Evolutionary conservation across 2,113 vertebrate species (phyloP), one percentile per base, ranked within the genome.

Genomic region (Rynchops niger): DNA sequence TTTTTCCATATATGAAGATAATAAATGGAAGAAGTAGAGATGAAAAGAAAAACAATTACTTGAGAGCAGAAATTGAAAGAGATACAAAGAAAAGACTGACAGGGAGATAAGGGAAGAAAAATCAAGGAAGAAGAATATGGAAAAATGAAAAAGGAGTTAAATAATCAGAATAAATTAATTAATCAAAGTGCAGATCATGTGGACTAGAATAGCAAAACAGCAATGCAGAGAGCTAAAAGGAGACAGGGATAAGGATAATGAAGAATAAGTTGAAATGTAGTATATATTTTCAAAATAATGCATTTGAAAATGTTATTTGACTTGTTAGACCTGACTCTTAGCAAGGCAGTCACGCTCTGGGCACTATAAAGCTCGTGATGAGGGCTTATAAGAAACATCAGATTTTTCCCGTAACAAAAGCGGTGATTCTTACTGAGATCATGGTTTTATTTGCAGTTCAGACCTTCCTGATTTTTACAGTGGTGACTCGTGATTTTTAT

Each of bases 141-240:
- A 91, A 95, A 95, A 96, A 94, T 80, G 50, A 91, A 90, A 97
- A 96, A 95, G 63, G 81, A 95, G 94, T 96, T 97, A 95, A 97
- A 97, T 91, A 97, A 97, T 97, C 96, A 97, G 97, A 97, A 97
- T 97, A 97, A 95, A 97, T 97, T 97, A 97, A 97, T 97, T 97
- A 97, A 97, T 95, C 96, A 97, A 95, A 96, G 91, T 82, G 71
- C 84, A 95, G 84, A 95, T 97, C 84, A 88, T 93, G 91, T 94
- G 71, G 95, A 85, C 84, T 85, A 85, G 97, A 97, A 97, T 96
- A 97, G 91, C 91, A 96, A 97, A 94, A 58, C 88, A 89, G 80
- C 66, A 85, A 56, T 61, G 73, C 58, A 77, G 91, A 82, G 62
- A 80, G 87, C 86, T 93, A 78, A 89, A 93, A 95, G 58, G 71